Conservation (phyloP, 2,113 vertebrate genomes). For the Maccullochella peelii region DNA sequence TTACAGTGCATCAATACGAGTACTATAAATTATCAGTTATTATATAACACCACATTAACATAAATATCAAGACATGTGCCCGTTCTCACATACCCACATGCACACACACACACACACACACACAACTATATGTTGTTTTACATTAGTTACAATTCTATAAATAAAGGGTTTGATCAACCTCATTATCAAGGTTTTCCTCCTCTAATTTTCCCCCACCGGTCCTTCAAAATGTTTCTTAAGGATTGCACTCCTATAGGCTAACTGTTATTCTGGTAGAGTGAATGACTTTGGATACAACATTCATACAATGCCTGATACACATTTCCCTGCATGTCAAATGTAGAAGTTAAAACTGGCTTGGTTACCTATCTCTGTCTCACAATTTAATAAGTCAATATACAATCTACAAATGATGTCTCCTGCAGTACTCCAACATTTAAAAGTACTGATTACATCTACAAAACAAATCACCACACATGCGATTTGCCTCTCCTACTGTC, state of each 20-base stretch:
- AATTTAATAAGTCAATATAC: neutral
- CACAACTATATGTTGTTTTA: neutral
- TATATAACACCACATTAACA: neutral
- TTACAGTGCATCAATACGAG: neutral
- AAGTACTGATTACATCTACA: slow-evolving; percentile 36
- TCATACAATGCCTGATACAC: neutral
- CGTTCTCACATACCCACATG: neutral
- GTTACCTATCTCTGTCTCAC: neutral
- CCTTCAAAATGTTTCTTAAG: neutral
- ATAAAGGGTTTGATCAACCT: neutral
- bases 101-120: neutral
- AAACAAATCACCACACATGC: neutral
- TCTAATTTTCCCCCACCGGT: neutral
- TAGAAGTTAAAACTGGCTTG: neutral
- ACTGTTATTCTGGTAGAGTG: neutral
- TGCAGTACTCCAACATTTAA: slow-evolving; percentile 6
- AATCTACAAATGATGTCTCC: slow-evolving; percentile 18
- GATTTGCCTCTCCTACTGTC: slow-evolving; percentile 20
- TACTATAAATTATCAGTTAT: neutral
- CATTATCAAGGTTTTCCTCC: neutral
- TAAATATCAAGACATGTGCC: neutral
- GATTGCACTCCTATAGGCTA: neutral
- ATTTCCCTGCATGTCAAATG: neutral
- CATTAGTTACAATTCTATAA: neutral
- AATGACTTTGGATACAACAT: slow-evolving; percentile 2